phyloP scores from a whole-genome alignment of 2,113 vertebrate genomes.

The Scytalopus superciliaris region DNA sequence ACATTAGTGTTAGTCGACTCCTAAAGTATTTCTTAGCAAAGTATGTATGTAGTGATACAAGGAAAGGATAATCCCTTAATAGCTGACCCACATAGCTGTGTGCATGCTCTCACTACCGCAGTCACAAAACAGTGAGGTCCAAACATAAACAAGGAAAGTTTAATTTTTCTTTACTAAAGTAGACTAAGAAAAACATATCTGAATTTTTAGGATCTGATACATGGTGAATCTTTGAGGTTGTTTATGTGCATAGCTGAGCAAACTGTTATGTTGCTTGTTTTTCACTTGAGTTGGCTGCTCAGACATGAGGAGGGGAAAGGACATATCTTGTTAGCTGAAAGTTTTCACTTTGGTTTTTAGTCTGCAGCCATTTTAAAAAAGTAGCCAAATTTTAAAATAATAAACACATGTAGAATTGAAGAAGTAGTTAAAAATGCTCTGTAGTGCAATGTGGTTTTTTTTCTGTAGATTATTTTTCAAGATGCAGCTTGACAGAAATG shows the following conservation, averaged over 20 bases:
- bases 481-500: neutral
- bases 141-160: neutral
- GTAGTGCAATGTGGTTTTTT: fast-evolving
- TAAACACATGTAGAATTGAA: neutral
- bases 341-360: neutral
- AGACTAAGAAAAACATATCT: neutral
- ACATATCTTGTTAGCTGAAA: neutral
- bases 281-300: neutral
- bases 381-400: neutral
- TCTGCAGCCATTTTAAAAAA: neutral
- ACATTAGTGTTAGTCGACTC: neutral
- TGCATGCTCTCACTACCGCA: neutral
- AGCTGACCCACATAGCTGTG: neutral
- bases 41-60: neutral
- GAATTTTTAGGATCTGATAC: neutral
- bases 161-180: neutral
- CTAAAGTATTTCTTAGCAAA: neutral
- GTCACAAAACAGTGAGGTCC: neutral
- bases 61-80: neutral
- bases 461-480: neutral
- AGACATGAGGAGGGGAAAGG: neutral
- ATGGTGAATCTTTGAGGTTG: neutral
- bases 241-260: neutral
- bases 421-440: neutral
- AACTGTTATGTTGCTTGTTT: neutral